phyloP scores from a whole-genome alignment of 2,797 vertebrate genomes.

The Sparus aurata region DNA sequence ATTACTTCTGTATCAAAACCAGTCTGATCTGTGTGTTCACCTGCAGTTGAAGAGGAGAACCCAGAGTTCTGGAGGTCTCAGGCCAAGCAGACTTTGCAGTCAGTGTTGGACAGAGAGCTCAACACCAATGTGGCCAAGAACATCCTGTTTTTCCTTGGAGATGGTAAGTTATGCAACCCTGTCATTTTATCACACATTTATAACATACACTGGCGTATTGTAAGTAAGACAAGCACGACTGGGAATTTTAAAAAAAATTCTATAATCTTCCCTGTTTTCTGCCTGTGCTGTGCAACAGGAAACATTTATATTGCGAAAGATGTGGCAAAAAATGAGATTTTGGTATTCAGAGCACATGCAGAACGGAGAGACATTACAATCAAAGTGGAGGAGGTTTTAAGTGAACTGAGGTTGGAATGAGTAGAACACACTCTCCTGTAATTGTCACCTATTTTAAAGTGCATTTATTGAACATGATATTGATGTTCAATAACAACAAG shows the following conservation, averaged over 20 bases:
- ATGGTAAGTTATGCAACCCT: slow-evolving; percentile 73
- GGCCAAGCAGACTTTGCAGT: slow-evolving; percentile 74
- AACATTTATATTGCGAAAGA: neutral
- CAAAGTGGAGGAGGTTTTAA: neutral
- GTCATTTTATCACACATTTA: neutral
- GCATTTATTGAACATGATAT: too few species aligned
- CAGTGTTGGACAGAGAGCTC: slow-evolving; percentile 69
- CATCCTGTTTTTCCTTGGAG: slow-evolving; percentile 85
- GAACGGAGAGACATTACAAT: neutral
- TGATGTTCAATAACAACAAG: too few species aligned
- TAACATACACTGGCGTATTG: neutral
- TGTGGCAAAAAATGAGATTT: neutral
- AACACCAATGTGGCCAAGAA: slow-evolving; percentile 87
- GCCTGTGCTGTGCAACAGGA: neutral
- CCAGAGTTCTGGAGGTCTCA: slow-evolving; percentile 85
- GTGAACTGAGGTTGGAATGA: neutral
- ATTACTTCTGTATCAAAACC: neutral
- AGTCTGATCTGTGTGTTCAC: slow-evolving; percentile 19
- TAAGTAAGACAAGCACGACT: neutral
- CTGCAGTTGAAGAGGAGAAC: slow-evolving; percentile 82
- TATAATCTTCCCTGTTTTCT: too few species aligned
- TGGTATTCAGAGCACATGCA: neutral
- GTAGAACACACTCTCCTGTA: too few species aligned
- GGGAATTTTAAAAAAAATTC: neutral
- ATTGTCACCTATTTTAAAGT: too few species aligned